Conservation (phyloP, 2,888 invertebrate genomes). For the Galerucella pusilla region DNA sequence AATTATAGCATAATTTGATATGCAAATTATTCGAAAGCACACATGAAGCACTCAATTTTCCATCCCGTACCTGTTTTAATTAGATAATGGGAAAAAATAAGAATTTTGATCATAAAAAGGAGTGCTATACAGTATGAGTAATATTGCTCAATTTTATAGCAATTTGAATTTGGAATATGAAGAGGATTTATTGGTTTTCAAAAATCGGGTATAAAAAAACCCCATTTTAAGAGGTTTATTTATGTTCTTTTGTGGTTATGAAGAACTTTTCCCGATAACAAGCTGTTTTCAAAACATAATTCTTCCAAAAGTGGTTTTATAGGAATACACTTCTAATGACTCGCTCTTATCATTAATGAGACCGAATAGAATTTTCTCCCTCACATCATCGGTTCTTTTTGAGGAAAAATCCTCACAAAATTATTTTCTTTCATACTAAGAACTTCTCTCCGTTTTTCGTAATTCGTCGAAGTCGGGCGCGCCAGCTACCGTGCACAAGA, state of each 20-base stretch:
- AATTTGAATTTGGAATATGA: too few species aligned
- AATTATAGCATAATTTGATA: conserved; percentile 40
- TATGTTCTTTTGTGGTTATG: background rate
- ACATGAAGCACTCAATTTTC: background rate
- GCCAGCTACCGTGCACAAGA: conserved; percentile 22
- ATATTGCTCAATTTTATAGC: too few species aligned
- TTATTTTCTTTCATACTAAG: conserved; percentile 33
- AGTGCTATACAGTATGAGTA: too few species aligned
- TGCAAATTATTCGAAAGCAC: conserved; percentile 1
- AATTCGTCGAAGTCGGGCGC: conserved; percentile 28
- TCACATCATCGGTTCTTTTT: conserved; percentile 29
- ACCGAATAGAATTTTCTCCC: conserved; percentile 29
- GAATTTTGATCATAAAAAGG: too few species aligned
- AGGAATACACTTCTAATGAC: conserved; percentile 10
- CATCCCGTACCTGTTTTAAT: too few species aligned
- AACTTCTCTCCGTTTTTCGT: conserved; percentile 28
- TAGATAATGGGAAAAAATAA: too few species aligned
- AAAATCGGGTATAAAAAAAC: background rate
- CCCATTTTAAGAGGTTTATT: too few species aligned
- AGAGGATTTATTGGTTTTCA: background rate
- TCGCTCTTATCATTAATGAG: conserved; percentile 29
- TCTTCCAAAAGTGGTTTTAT: conserved; percentile 5
- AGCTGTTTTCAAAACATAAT: background rate
- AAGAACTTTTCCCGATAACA: background rate
- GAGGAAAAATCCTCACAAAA: conserved; percentile 29